Evolutionary conservation across 2,113 vertebrate genomes (phyloP).

Genomic region (Harpagus bidentatus): DNA sequence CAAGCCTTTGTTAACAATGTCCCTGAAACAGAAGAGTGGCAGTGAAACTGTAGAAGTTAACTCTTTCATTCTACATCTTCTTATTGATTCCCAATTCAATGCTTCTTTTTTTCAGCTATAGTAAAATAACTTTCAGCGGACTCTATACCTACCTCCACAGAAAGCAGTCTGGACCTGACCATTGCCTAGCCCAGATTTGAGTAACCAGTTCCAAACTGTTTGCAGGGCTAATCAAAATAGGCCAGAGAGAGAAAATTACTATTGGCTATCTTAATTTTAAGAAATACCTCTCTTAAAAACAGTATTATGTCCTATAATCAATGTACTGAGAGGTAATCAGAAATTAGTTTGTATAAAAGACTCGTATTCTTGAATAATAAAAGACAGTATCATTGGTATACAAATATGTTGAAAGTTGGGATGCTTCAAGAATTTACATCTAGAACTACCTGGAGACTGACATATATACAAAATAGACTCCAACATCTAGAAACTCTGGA

Average conservation of each 20-base stretch:
- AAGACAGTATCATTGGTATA: neutral
- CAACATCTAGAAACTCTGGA: neutral
- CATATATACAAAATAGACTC: neutral
- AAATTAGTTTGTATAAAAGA: neutral
- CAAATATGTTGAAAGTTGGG: neutral
- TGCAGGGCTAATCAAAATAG: neutral
- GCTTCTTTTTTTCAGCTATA: neutral
- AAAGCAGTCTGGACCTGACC: neutral
- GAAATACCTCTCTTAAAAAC: neutral
- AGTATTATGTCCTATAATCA: neutral
- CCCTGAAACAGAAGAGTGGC: neutral
- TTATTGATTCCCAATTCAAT: neutral
- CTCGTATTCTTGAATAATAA: neutral
- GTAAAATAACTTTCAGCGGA: neutral
- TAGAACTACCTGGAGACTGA: neutral
- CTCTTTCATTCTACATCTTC: neutral
- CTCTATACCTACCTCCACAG: neutral
- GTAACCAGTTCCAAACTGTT: neutral
- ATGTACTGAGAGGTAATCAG: neutral
- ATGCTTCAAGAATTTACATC: neutral
- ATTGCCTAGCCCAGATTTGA: neutral
- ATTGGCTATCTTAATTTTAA: neutral
- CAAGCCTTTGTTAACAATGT: constrained; percentile 34
- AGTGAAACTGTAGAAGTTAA: constrained; percentile 15
- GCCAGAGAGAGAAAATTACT: neutral